Base-by-base conservation (phyloP, 2,888 invertebrate species). In the Luperina testacea region DNA sequence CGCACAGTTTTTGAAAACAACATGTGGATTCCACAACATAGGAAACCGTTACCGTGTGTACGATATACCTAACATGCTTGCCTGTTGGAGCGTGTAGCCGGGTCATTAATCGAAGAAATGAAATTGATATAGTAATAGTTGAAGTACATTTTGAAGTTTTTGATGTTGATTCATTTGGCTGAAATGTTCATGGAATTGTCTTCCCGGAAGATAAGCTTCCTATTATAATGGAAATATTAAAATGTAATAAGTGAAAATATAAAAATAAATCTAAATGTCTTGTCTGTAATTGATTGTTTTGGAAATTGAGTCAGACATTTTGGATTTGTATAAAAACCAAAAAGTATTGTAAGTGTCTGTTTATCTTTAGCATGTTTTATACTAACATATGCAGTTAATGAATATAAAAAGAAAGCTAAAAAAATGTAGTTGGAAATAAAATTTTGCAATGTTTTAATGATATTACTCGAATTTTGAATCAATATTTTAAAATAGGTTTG, bases 401-500 rank as follows among this genome's bases (percentile, higher is more conserved):
- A 71, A 67, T 48, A 63, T 74, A 32, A 24, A 48, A 42, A 53
- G 53, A 42, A 53, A 70, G 80, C 74, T 78, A 69, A 67, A 77
- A 59, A 75, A 68, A 57, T 38, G 51, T 75, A 81, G 78, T 71
- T 64, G 78, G 38, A 78, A 84, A 75, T 76, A 70, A 77, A 88
- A 75, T 84, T 74, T 81, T 83, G 81, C 82, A 83, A 86, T 78
- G 65, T 87, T 87, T 88, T 76, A 82, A 89, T 87, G 84, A 89
- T 90, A 90, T 90, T 91, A 90, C 93, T 94, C 93, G 93, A 94
- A 94, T 92, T 90, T 90, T 89, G 90, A 90, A 87, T 87, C 86
- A 88, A 88, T 90, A 89, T 90, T 90, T 82, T 85, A 87, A 80
- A 80, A 88, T 89, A 88, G 81, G 79, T 89, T 86, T 87, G 87